Base-by-base conservation (phyloP, 2,888 invertebrate species). In the Fabriciana adippe region DNA sequence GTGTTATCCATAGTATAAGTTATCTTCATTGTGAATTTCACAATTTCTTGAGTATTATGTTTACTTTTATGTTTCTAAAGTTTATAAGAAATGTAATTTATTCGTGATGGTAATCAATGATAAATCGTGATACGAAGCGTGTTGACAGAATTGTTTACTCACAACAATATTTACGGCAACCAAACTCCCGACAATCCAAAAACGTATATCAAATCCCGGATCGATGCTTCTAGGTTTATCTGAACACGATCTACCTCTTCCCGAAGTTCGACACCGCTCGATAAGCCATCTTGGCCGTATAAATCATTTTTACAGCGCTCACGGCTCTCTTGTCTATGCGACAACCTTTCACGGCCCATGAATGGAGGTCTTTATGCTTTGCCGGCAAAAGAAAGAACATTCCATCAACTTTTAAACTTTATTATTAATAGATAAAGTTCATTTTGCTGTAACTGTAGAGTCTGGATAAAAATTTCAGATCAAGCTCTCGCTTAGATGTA, bases 271-370 rank as follows among this genome's bases (percentile, higher is more conserved):
- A 89, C 83, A 86, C 78, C 82, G 81, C 76, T 81, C 85, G 89
- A 89, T 90, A 89, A 85, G 86, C 81, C 82, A 81, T 81, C 81
- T 81, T 79, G 81, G 75, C 77, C 79, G 79, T 83, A 89, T 92
- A 91, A 89, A 90, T 91, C 90, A 91, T 90, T 88, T 91, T 88
- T 88, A 90, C 86, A 82, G 84, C 84, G 70, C 66, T 51, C 60
- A 61, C 78, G 59, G 59, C 81, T 75, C 83, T 81, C 85, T 86
- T 86, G 87, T 87, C 87, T 89, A 87, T 85, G 86, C 82, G 83
- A 85, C 86, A 85, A 81, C 83, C 89, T 91, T 90, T 89, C 88
- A 89, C 81, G 82, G 80, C 75, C 75, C 82, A 76, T 88, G 88
- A 89, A 90, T 89, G 80, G 85, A 78, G 77, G 79, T 81, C 86